Conservation (phyloP, 2,797 vertebrate genomes). For the Tiaroga cobitis region DNA sequence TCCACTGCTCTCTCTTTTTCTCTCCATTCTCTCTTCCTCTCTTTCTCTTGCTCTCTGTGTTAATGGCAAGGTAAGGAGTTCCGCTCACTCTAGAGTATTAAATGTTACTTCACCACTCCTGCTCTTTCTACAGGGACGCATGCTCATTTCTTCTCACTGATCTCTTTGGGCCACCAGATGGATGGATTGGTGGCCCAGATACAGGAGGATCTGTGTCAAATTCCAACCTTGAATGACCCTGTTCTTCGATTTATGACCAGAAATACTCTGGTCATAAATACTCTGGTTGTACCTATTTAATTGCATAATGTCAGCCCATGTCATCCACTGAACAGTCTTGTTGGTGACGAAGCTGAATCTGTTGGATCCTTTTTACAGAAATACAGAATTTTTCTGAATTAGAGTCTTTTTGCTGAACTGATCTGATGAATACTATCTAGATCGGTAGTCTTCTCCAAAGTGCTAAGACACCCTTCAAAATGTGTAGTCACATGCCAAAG, state of each 20-base stretch:
- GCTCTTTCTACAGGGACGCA: conserved; percentile 44
- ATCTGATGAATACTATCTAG: neutral
- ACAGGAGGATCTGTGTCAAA: conserved; percentile 38
- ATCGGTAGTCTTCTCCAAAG: neutral
- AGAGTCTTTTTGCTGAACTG: neutral
- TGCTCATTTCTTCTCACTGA: conserved; percentile 22
- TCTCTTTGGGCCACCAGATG: conserved; percentile 35
- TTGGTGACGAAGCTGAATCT: neutral
- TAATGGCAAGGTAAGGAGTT: conserved; percentile 80
- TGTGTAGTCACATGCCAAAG: neutral
- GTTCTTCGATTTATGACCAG: conserved; percentile 20
- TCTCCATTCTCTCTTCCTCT: conserved; percentile 49
- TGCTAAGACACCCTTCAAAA: neutral
- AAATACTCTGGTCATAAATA: neutral
- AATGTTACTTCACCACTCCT: conserved; percentile 47
- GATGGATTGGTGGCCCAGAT: conserved; percentile 36
- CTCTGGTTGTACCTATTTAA: neutral
- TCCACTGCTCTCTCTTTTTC: conserved; percentile 64
- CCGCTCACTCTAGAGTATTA: conserved; percentile 54
- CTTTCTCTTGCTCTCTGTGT: conserved; percentile 58
- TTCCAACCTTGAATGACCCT: conserved; percentile 25
- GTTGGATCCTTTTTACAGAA: neutral
- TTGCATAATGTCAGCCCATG: neutral
- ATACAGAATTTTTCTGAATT: neutral
- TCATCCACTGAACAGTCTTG: neutral